These are phyloP conservation scores for Wiebesia pumilae DNA, from an alignment of 1,140 invertebrate genomes.

Conservation along the genomic window DNA sequence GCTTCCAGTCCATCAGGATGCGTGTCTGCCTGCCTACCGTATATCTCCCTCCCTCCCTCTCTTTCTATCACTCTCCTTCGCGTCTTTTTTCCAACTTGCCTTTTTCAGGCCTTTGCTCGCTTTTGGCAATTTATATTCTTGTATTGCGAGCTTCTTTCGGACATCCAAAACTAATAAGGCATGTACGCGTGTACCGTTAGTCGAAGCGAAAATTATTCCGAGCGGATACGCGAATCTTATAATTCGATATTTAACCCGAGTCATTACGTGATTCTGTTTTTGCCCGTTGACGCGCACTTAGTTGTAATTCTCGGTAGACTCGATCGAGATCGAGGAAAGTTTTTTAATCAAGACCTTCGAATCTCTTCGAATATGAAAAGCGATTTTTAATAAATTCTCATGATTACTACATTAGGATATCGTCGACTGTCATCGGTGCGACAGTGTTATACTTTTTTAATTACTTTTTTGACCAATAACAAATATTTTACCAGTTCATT, in stretches of 20 bases:
- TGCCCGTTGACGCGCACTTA: no score
- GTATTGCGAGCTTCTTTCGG: neutral
- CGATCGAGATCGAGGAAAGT: no score
- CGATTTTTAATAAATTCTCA: no score
- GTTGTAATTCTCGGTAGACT: no score
- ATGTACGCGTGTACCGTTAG: slow-evolving; percentile 4
- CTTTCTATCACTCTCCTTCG: neutral
- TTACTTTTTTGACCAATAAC: no score
- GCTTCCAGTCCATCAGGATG: slow-evolving; percentile 1
- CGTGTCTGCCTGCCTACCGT: neutral
- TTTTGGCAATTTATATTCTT: slow-evolving; percentile 12
- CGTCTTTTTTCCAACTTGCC: neutral
- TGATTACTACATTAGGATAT: no score
- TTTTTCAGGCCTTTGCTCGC: neutral
- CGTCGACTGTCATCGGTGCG: no score
- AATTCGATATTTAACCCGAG: slow-evolving; percentile 10
- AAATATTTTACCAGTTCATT: no score
- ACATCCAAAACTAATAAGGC: neutral
- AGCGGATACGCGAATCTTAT: neutral
- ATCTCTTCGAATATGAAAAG: no score
- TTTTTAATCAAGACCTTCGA: no score
- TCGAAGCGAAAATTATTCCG: neutral
- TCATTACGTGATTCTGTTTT: no score
- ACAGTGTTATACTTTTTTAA: no score
- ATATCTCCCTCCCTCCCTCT: neutral